These are phyloP conservation scores for Hydropotes inermis DNA, from an alignment of 2,113 vertebrate genomes.

Conservation along the genomic window DNA sequence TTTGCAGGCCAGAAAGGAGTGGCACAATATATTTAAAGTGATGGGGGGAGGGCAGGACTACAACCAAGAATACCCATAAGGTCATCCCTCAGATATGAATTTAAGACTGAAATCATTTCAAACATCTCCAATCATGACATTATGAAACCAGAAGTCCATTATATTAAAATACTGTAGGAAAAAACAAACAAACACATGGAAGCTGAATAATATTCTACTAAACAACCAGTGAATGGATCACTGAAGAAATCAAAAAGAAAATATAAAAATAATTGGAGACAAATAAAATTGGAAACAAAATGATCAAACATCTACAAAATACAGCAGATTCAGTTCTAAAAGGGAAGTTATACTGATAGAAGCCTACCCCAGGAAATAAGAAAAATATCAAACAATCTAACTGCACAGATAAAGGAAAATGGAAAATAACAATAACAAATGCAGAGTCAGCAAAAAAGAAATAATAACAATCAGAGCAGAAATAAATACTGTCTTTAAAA, in stretches of 20 bases:
- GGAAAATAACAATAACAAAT: neutral
- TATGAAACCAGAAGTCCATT: neutral
- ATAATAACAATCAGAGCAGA: neutral
- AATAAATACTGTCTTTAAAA: neutral
- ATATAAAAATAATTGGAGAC: neutral
- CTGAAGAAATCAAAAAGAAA: neutral
- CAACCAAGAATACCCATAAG: neutral
- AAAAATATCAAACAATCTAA: neutral
- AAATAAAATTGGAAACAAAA: neutral
- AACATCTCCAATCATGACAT: neutral
- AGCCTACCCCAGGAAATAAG: neutral
- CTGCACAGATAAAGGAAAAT: neutral
- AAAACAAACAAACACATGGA: neutral
- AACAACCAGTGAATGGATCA: neutral
- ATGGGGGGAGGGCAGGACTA: accelerated
- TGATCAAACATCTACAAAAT: neutral
- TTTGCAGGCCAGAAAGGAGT: neutral
- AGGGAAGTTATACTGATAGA: neutral
- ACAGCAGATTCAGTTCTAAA: neutral
- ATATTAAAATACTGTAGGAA: neutral
- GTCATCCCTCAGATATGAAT: neutral
- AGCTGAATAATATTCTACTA: neutral
- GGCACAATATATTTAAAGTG: neutral
- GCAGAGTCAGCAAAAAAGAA: neutral
- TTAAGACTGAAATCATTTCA: neutral